phyloP scores from a whole-genome alignment of 2,113 vertebrate species.

The Australoheros scitulus region DNA sequence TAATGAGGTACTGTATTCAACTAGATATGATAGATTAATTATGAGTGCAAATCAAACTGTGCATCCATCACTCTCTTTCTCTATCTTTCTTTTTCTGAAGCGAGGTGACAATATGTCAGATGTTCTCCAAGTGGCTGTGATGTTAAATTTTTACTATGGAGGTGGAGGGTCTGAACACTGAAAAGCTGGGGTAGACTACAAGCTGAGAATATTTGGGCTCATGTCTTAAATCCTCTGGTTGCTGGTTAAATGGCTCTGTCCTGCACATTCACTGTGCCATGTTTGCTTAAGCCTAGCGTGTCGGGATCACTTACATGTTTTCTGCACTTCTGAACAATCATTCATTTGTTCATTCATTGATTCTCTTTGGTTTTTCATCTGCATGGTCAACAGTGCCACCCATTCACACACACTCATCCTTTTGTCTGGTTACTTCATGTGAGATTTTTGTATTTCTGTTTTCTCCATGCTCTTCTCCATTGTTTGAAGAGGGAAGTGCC shows the following conservation, averaged over 20 bases:
- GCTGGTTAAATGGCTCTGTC: background rate
- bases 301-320: background rate
- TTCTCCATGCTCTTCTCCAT: background rate
- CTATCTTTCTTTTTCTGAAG: background rate
- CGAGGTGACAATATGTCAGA: background rate
- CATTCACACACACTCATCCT: background rate
- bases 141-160: background rate
- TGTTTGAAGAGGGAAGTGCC: background rate
- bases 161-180: background rate
- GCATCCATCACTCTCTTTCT: background rate
- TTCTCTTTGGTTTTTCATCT: background rate
- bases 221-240: background rate
- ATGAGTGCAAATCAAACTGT: background rate
- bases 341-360: background rate
- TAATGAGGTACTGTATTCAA: slow-evolving; percentile 1
- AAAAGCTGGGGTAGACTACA: background rate
- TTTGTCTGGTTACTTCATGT: slow-evolving; percentile 1
- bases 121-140: background rate
- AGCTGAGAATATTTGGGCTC: background rate
- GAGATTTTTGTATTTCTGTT: background rate
- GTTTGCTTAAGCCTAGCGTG: background rate
- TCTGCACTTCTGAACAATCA: background rate
- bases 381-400: background rate
- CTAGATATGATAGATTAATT: slow-evolving; percentile 7
- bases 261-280: background rate